Conservation (phyloP, 2,113 vertebrate genomes). For the Takifugu bimaculatus region DNA sequence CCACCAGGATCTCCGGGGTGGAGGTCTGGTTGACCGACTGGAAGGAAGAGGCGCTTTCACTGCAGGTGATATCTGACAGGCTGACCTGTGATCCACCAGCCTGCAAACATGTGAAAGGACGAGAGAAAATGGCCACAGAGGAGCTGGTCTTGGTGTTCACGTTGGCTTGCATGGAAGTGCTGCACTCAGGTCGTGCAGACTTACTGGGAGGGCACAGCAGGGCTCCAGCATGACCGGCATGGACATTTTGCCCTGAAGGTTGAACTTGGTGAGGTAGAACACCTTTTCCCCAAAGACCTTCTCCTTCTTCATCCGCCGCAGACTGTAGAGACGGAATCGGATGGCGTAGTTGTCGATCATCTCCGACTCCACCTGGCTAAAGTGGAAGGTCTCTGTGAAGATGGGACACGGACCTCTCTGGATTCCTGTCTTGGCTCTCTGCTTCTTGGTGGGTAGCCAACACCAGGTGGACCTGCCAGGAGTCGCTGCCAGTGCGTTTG, state of each 20-base stretch:
- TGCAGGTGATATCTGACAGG: conserved; percentile 91
- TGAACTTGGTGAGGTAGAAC: conserved; percentile 97
- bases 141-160: not conserved
- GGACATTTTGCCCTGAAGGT: conserved; percentile 96
- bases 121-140: not conserved
- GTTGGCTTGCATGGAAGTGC: too few relatives aligned
- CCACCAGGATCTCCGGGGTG: conserved; percentile 92
- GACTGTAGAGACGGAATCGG: conserved; percentile 91
- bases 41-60: conserved; percentile 89
- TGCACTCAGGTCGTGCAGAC: conserved; percentile 22
- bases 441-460: conserved; percentile 95
- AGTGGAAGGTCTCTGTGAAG: conserved; percentile 94
- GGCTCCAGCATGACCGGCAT: conserved; percentile 91
- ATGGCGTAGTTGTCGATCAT: conserved; percentile 97
- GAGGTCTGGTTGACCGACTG: conserved; percentile 88
- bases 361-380: conserved; percentile 92
- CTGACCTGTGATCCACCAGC: conserved; percentile 92
- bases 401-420: conserved; percentile 89
- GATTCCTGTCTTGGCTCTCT: conserved; percentile 90
- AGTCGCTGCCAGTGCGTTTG: conserved; percentile 85
- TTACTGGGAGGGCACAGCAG: conserved; percentile 88
- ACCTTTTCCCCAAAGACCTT: conserved; percentile 95
- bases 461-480: conserved; percentile 97
- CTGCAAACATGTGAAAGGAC: conserved; percentile 62
- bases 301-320: conserved; percentile 94